A percentile compares a stretch with the other conserved stretches of the same genome.
Evolutionary conservation across 1,140 invertebrate species (phyloP).

Genomic region (Luehdorfia chinensis): DNA sequence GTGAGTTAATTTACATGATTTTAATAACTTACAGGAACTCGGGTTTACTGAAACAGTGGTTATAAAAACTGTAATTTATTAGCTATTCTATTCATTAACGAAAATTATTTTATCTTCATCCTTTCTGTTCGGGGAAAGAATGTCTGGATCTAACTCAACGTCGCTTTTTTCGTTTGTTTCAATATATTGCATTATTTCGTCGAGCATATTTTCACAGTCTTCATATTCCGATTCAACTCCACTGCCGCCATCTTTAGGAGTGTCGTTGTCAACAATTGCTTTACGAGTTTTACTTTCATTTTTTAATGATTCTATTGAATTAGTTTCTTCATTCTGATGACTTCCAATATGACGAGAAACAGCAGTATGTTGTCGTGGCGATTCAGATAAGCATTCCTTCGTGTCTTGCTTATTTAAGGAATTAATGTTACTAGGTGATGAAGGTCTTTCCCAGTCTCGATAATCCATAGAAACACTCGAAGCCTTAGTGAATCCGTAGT

Average conservation of each 20-base stretch:
- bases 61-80: constrained; percentile 3
- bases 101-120: constrained; percentile 62
- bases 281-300: neutral
- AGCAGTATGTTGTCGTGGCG: too few relatives aligned
- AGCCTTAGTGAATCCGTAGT: constrained; percentile 53
- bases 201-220: constrained; percentile 45
- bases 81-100: constrained; percentile 39
- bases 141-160: constrained; percentile 35
- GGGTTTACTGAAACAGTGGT: neutral
- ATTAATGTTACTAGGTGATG: constrained; percentile 43
- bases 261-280: neutral
- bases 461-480: constrained; percentile 55
- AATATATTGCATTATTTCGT: constrained; percentile 65
- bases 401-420: constrained; percentile 36
- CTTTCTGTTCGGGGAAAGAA: constrained; percentile 52
- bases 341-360: too few relatives aligned
- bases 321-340: neutral
- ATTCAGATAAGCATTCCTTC: neutral
- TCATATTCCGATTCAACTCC: constrained; percentile 31
- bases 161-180: constrained; percentile 33
- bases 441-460: constrained; percentile 51
- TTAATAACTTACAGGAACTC: neutral
- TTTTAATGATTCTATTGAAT: neutral
- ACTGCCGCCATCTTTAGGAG: constrained; percentile 7
- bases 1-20: neutral